Base-by-base conservation (phyloP, 2,113 vertebrate genomes). In the Salvator merianae region DNA sequence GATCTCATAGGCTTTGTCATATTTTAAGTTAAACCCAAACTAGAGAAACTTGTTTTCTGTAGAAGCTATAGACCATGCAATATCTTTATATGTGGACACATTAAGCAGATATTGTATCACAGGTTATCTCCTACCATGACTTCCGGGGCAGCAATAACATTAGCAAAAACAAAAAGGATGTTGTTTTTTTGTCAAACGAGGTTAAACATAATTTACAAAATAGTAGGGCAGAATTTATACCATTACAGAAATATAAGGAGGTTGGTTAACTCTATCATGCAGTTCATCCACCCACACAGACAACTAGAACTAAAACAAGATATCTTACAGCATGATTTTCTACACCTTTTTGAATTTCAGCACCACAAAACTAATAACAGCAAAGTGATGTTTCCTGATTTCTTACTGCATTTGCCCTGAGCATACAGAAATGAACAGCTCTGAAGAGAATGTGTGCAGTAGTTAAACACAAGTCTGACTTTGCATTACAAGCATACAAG, bases 131-230 rank as follows among this genome's bases (percentile, higher is more conserved):
- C 82, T 30, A 68, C 90, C 18, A 50, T 18, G 88, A 72, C 85
- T 12, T 38, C 18, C 78, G 62, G 70, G 50, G 89, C 86, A 53
- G 30, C 66, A 90, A 90, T n/a, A n/a, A n/a, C n/a, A n/a, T n/a
- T n/a, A n/a, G 69, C 63, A 74, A 66, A 84, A 82, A 88, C 86
- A 30, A 82, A 84, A 43, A 69, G n/a, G n/a, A n/a, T n/a, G n/a
- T n/a, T n/a, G n/a, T n/a, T n/a, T n/a, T n/a, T n/a, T n/a, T n/a
- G n/a, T n/a, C 78, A 88, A 77, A 81, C 82, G 50, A 28, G 59
- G 72, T 92, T 87, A 93, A 79, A 90, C 86, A 40, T 22, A 47
- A 86, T 86, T 90, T 90, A 84, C 13, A 79, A 70, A 92, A 90
- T 72, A 90, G 13, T 69, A 78, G 77, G 43, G 81, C 47, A 63